These are phyloP conservation scores for Turnix velox DNA, from an alignment of 2,113 vertebrate genomes.

Conservation along the genomic window DNA sequence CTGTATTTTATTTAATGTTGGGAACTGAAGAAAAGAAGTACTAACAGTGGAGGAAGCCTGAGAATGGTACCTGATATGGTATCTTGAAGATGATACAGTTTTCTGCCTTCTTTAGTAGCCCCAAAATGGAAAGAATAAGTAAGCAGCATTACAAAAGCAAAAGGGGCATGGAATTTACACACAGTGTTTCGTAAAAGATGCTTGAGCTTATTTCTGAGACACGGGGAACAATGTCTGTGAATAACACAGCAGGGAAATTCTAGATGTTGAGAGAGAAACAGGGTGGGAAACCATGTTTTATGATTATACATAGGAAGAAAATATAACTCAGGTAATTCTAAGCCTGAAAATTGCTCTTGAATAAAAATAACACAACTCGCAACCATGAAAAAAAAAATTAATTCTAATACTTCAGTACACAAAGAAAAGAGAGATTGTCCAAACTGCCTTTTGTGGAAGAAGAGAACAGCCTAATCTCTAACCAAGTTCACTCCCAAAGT, in stretches of 20 bases:
- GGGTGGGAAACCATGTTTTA: fast-evolving
- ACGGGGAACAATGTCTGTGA: background rate
- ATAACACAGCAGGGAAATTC: background rate
- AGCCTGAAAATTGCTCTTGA: background rate
- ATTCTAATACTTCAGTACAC: background rate
- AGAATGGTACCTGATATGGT: background rate
- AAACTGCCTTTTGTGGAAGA: background rate
- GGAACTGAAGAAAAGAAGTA: background rate
- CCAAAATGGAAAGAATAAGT: background rate
- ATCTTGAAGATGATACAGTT: background rate
- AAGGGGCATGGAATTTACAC: background rate
- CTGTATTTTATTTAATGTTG: background rate
- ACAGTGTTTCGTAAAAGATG: background rate
- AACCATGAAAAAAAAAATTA: background rate
- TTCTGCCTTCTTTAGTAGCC: background rate
- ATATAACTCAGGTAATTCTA: background rate
- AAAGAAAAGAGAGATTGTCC: background rate
- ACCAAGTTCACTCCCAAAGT: background rate
- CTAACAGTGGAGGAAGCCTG: background rate
- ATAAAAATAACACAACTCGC: background rate
- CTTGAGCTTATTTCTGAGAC: background rate
- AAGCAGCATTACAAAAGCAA: background rate
- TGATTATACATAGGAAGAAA: background rate
- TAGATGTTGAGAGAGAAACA: background rate
- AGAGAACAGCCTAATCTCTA: background rate